phyloP scores from a whole-genome alignment of 2,113 vertebrate species.

The Nesogale talazaci region DNA sequence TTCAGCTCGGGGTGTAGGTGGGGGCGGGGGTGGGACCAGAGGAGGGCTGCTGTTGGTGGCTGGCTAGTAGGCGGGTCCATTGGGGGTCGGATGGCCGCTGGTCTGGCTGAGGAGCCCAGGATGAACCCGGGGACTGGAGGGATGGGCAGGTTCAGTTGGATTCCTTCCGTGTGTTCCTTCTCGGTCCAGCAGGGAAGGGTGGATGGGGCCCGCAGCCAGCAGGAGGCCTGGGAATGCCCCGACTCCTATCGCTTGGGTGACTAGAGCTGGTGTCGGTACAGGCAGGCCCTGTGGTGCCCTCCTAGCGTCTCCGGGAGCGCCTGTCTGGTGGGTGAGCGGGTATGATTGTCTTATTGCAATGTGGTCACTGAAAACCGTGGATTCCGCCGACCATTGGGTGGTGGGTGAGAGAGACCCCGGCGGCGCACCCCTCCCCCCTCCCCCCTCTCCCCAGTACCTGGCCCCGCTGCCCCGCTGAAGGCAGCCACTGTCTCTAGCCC shows the following conservation, averaged over 20 bases:
- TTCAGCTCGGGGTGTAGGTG: neutral
- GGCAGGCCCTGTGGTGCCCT: neutral
- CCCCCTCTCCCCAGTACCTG: too few species aligned
- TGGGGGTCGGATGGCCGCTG: neutral
- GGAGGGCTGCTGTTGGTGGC: neutral
- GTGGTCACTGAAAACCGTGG: neutral
- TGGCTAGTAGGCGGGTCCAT: neutral
- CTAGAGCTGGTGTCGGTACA: neutral
- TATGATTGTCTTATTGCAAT: neutral
- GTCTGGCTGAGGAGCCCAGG: too few species aligned
- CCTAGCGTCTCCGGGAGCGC: neutral
- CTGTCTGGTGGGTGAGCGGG: neutral
- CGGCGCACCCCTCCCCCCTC: too few species aligned
- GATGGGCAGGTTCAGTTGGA: neutral
- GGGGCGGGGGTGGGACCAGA: too few species aligned
- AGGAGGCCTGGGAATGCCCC: neutral
- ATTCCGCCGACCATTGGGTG: neutral
- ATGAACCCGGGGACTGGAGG: neutral
- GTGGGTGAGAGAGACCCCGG: too few species aligned
- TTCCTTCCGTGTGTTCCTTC: neutral
- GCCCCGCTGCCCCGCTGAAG: too few species aligned
- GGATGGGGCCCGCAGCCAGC: too few species aligned
- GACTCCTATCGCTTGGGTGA: neutral
- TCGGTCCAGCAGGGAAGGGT: neutral
- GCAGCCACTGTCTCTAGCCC: neutral